Evolutionary conservation across 2,888 invertebrate genomes (phyloP), one percentile per base, ranked within the genome.

Genomic region (Danaus chrysippus): DNA sequence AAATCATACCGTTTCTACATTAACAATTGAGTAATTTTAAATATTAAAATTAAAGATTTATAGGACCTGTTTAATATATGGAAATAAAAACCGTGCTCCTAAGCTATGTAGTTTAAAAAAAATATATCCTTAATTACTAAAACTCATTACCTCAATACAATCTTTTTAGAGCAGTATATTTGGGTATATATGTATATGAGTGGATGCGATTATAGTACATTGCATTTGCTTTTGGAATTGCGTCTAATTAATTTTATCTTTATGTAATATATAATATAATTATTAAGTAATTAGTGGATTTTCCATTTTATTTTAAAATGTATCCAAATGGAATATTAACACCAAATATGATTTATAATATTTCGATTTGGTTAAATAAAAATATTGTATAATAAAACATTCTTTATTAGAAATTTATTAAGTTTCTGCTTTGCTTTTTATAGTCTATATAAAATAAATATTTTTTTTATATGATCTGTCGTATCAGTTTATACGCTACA

Each of bases 401-500:
- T 34, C 0, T 34, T 34, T 34, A 3, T 23, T 23, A 23, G 23
- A 23, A 23, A 23, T 23, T 23, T 23, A 23, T 23, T 23, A 3
- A 23, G 23, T 23, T 23, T 23, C 23, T 5, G 23, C 3, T 34
- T 34, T 6, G 23, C 23, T 34, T 34, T 34, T 6, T 34, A 6
- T 34, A 34, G 23, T 6, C 23, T 34, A 34, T 34, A 6, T 34
- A 2, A 3, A 34, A 8, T 34, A 34, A 34, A 34, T 34, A 34
- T 34, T 34, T 34, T n/a, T 34, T 34, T 34, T 6, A 34, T 34
- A 34, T 34, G 3, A 34, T 34, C 23, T 34, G 23, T 34, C 23
- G 23, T 6, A 63, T 64, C 63, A 57, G 49, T 59, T 56, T 53
- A 59, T 42, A 46, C 61, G 64, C 69, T 60, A 54, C 62, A 60